These are phyloP conservation scores for Xanthorhoe designata DNA, from an alignment of 2,888 invertebrate species.

Conservation along the genomic window DNA sequence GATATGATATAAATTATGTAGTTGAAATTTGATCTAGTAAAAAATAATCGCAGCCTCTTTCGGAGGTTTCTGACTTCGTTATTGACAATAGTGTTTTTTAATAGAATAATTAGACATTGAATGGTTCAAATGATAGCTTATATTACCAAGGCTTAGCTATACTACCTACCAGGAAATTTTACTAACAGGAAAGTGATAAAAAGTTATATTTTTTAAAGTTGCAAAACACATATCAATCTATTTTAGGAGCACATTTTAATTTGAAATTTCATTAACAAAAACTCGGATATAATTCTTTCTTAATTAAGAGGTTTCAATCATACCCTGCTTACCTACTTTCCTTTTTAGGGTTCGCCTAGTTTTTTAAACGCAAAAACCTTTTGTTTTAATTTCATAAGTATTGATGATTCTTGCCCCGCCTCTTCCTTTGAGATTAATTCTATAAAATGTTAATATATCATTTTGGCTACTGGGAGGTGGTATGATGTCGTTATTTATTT, in stretches of 20 bases:
- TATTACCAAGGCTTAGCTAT: too few relatives aligned
- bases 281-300: constrained; percentile 55
- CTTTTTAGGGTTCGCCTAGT: constrained; percentile 49
- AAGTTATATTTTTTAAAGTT: not conserved
- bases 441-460: constrained; percentile 67
- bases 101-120: too few relatives aligned
- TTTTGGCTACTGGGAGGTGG: constrained; percentile 68
- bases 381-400: constrained; percentile 55
- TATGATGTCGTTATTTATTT: constrained; percentile 70
- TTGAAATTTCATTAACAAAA: constrained; percentile 25
- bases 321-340: constrained; percentile 47
- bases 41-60: too few relatives aligned
- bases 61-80: too few relatives aligned
- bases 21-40: too few relatives aligned
- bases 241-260: too few relatives aligned
- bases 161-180: too few relatives aligned
- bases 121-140: too few relatives aligned
- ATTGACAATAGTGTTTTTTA: too few relatives aligned
- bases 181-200: not conserved
- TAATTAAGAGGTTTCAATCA: constrained; percentile 67
- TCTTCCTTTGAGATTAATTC: constrained; percentile 65
- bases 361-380: constrained; percentile 44
- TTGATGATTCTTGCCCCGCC: constrained; percentile 63
- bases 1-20: too few relatives aligned
- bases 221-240: too few relatives aligned